Percentiles rank a stretch among this genome's conserved stretches.
Evolutionary conservation across 2,797 vertebrate genomes (phyloP).

Genomic region (Microchirus variegatus): DNA sequence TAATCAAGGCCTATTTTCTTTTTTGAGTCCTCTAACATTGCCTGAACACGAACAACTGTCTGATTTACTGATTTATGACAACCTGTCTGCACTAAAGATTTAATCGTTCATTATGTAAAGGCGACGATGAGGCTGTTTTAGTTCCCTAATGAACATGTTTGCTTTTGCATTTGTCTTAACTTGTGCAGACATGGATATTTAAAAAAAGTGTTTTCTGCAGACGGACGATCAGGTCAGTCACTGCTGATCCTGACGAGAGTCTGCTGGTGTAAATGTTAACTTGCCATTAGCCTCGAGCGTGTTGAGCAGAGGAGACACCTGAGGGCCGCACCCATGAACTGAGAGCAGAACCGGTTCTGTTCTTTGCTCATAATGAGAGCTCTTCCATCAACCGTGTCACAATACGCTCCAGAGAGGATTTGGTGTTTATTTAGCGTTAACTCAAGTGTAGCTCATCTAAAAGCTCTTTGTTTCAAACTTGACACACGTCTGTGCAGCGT

Average conservation of each 20-base stretch:
- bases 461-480: not conserved
- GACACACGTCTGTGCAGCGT: not conserved
- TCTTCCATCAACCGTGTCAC: not conserved
- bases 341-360: not conserved
- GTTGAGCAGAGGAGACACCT: not conserved
- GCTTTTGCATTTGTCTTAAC: not conserved
- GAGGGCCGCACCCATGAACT: constrained; percentile 5
- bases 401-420: not conserved
- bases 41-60: too few relatives aligned
- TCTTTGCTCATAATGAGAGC: constrained; percentile 1
- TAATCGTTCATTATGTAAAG: too few relatives aligned
- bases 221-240: too few relatives aligned
- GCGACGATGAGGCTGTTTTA: too few relatives aligned
- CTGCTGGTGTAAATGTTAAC: not conserved
- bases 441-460: not conserved
- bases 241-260: not conserved
- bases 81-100: too few relatives aligned
- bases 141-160: not conserved
- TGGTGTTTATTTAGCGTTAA: not conserved
- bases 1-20: too few relatives aligned
- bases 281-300: not conserved
- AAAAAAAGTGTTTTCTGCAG: too few relatives aligned
- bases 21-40: too few relatives aligned
- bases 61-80: too few relatives aligned
- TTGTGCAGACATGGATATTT: too few relatives aligned